These are phyloP conservation scores for Eudorcas thomsonii DNA, from an alignment of 2,113 vertebrate species.

Conservation along the genomic window DNA sequence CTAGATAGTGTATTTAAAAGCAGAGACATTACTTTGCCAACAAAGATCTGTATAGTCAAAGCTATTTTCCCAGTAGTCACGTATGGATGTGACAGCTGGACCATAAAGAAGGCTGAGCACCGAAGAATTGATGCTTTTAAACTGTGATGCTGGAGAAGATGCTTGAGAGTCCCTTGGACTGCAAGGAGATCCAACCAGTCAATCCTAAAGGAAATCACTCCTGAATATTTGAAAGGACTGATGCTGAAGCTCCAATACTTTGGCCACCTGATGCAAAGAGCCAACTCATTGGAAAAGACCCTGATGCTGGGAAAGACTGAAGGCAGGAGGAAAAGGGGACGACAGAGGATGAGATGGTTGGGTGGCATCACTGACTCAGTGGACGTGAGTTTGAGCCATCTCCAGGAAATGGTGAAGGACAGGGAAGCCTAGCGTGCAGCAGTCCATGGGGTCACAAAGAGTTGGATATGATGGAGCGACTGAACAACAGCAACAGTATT, in stretches of 20 bases:
- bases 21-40: not conserved
- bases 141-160: not conserved
- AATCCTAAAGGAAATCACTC: not conserved
- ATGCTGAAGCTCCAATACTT: not conserved
- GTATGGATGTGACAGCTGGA: not conserved
- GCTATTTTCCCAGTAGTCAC: not conserved
- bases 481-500: not conserved
- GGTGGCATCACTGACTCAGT: not conserved
- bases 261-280: not conserved
- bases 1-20: not conserved
- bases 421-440: not conserved
- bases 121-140: not conserved
- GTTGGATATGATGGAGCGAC: not conserved
- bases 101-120: not conserved
- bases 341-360: not conserved
- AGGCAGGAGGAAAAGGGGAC: not conserved
- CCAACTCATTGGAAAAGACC: not conserved
- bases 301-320: not conserved
- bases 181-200: not conserved
- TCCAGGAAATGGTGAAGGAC: not conserved
- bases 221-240: not conserved
- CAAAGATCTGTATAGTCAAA: not conserved
- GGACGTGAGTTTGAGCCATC: not conserved
- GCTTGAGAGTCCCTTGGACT: not conserved
- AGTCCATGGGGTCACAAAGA: not conserved